Percentiles rank a stretch among this genome's conserved stretches.
phyloP scores from a whole-genome alignment of 2,888 invertebrate species.

The Liopterus haemorrhoidalis region DNA sequence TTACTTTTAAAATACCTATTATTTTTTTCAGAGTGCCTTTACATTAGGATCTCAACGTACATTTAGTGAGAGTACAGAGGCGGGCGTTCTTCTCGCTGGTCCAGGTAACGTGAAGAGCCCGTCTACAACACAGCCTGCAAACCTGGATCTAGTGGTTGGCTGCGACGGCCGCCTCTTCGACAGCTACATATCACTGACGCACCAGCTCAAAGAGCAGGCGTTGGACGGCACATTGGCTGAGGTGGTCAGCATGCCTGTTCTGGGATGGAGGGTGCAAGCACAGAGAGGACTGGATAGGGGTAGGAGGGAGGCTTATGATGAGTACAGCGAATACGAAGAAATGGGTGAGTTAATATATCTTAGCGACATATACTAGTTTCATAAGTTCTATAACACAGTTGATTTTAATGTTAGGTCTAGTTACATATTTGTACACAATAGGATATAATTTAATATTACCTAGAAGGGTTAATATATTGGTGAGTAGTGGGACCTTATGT shows the following conservation, averaged over 20 bases:
- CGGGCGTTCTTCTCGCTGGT: constrained; percentile 49
- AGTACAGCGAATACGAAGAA: constrained; percentile 39
- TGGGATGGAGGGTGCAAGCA: constrained; percentile 62
- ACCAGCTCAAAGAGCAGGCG: constrained; percentile 62
- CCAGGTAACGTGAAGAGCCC: constrained; percentile 49
- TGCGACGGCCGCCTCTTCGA: constrained; percentile 66
- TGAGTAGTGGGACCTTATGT: too few relatives aligned
- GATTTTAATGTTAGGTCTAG: too few relatives aligned
- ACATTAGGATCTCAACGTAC: constrained; percentile 46
- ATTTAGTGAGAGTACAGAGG: constrained; percentile 45
- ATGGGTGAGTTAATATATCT: constrained; percentile 33
- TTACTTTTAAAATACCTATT: constrained; percentile 12
- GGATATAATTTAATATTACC: too few relatives aligned
- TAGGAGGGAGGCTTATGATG: constrained; percentile 36
- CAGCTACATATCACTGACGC: constrained; percentile 60
- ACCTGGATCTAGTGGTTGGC: constrained; percentile 61
- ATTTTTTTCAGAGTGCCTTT: constrained; percentile 48
- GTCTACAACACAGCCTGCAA: constrained; percentile 45
- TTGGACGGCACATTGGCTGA: constrained; percentile 66
- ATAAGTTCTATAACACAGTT: not conserved
- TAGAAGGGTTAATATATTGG: too few relatives aligned
- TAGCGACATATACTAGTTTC: not conserved
- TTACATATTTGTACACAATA: too few relatives aligned
- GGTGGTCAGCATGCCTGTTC: constrained; percentile 60
- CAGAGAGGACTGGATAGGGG: constrained; percentile 42